phyloP scores from a whole-genome alignment of 2,113 vertebrate genomes.

The Coptodon bakossiorum region DNA sequence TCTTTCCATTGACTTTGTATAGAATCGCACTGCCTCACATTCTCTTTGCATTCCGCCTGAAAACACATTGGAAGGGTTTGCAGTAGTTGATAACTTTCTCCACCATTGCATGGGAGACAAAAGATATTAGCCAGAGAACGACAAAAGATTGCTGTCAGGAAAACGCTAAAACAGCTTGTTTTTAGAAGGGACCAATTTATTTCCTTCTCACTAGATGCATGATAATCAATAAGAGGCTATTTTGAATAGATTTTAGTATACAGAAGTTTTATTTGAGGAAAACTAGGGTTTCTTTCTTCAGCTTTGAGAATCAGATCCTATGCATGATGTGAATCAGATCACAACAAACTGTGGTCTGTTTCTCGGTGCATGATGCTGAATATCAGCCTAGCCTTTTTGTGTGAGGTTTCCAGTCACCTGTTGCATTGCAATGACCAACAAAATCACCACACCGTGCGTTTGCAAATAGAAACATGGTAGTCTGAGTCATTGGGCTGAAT shows the following conservation, averaged over 20 bases:
- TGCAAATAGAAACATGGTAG: neutral
- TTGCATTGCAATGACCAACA: neutral
- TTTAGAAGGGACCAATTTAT: neutral
- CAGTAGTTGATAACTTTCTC: neutral
- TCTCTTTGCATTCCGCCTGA: neutral
- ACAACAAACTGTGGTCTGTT: neutral
- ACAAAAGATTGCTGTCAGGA: neutral
- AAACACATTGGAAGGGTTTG: neutral
- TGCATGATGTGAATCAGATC: neutral
- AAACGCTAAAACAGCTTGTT: neutral
- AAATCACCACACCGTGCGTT: rapidly evolving
- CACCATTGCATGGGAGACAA: neutral
- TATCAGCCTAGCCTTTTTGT: neutral
- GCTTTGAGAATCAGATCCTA: neutral
- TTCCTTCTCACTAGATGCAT: neutral
- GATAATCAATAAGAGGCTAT: neutral
- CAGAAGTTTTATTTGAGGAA: neutral
- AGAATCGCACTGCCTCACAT: neutral
- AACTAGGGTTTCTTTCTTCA: neutral
- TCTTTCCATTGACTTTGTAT: neutral
- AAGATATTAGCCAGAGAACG: neutral
- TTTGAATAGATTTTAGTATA: neutral
- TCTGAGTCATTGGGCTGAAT: neutral
- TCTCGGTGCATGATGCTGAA: neutral
- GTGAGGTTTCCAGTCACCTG: neutral